Evolutionary conservation across 2,888 invertebrate species (phyloP).

Genomic region (Platerodrilus igneus): DNA sequence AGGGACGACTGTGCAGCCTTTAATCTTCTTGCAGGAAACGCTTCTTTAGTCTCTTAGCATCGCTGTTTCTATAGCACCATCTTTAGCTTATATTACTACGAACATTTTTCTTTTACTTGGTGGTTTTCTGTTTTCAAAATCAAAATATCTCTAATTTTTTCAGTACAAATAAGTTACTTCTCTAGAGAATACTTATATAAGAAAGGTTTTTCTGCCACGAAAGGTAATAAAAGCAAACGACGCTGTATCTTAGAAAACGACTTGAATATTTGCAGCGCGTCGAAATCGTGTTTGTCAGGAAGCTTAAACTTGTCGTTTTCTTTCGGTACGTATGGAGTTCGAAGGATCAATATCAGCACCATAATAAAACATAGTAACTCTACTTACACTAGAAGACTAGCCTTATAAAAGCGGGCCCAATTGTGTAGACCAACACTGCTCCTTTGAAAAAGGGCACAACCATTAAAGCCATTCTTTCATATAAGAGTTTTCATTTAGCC

Average conservation of each 20-base stretch:
- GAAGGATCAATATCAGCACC: too few species aligned
- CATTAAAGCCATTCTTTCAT: too few species aligned
- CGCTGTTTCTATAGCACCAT: background rate
- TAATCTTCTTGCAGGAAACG: conserved; percentile 36
- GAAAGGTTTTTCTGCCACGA: background rate
- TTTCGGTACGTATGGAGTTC: too few species aligned
- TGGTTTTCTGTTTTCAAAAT: too few species aligned
- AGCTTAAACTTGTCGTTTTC: too few species aligned
- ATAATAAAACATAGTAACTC: too few species aligned
- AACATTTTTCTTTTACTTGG: conserved; percentile 1
- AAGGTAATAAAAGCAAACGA: conserved; percentile 8
- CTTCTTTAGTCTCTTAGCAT: conserved; percentile 16
- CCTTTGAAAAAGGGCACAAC: too few species aligned
- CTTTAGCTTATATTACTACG: background rate
- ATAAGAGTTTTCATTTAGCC: too few species aligned
- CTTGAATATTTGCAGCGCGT: conserved; percentile 14
- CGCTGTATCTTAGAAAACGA: conserved; percentile 5
- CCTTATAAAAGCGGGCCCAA: too few species aligned
- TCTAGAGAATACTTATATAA: background rate
- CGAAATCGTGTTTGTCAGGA: conserved; percentile 14
- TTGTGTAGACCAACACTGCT: too few species aligned
- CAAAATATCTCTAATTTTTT: too few species aligned
- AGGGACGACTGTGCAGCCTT: conserved; percentile 34
- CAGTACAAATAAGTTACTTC: conserved; percentile 5
- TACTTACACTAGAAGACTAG: too few species aligned